Percentiles rank a stretch among this genome's conserved stretches.
Conservation (phyloP, 2,888 invertebrate species). For the Spodoptera exigua region DNA sequence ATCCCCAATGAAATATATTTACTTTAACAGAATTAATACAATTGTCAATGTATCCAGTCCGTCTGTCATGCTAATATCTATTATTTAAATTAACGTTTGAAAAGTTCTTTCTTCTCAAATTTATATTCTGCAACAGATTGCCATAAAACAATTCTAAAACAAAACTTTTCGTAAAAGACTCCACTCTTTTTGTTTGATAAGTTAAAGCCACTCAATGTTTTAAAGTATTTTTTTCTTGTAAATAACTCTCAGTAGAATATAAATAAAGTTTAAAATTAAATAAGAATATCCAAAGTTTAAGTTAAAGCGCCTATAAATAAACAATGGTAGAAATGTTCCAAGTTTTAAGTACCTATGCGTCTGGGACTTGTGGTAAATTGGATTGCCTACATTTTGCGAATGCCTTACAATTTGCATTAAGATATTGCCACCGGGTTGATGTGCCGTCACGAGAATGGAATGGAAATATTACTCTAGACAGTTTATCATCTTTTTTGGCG, state of each 20-base stretch:
- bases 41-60: too few species aligned
- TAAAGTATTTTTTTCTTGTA: background rate
- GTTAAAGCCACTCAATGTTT: background rate
- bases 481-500: conserved; percentile 5
- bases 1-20: conserved; percentile 16
- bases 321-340: conserved; percentile 36
- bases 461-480: conserved; percentile 3
- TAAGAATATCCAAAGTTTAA: conserved; percentile 20
- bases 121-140: too few species aligned
- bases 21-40: too few species aligned
- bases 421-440: conserved; percentile 29
- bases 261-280: conserved; percentile 17
- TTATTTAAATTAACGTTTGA: too few species aligned
- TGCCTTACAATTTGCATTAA: conserved; percentile 49
- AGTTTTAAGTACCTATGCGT: conserved; percentile 49
- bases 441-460: conserved; percentile 12
- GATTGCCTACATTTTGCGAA: conserved; percentile 48
- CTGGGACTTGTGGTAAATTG: conserved; percentile 45
- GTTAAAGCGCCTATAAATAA: conserved; percentile 32
- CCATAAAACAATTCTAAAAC: background rate
- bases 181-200: conserved; percentile 8
- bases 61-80: too few species aligned
- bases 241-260: conserved; percentile 9
- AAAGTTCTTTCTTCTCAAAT: too few species aligned
- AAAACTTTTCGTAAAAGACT: conserved; percentile 4